These are phyloP conservation scores for Rhinoderma darwinii DNA, from an alignment of 2,113 vertebrate genomes.

Conservation along the genomic window DNA sequence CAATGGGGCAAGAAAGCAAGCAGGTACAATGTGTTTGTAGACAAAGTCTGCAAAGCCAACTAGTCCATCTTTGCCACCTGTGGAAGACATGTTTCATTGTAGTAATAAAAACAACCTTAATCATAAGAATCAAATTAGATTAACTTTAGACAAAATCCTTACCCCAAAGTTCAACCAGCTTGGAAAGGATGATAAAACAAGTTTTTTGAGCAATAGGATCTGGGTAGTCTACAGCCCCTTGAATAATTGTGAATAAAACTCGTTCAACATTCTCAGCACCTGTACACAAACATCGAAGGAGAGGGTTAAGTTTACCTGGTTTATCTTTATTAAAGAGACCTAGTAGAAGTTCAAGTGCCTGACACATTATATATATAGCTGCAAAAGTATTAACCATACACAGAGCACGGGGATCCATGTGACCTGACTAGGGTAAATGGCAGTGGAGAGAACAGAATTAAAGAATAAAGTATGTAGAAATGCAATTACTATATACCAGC, in stretches of 20 bases:
- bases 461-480: no score
- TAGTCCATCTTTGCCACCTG: constrained; percentile 95
- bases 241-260: constrained; percentile 92
- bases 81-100: constrained; percentile 21
- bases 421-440: no score
- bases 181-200: constrained; percentile 95
- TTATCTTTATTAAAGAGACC: no score
- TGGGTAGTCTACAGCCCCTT: constrained; percentile 95
- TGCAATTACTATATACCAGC: no score
- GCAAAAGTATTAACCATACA: no score
- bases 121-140: constrained; percentile 47
- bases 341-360: no score
- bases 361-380: no score
- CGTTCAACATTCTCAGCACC: constrained; percentile 92
- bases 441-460: no score
- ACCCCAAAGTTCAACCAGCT: constrained; percentile 94
- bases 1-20: constrained; percentile 94
- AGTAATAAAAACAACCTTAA: constrained; percentile 58
- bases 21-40: constrained; percentile 97
- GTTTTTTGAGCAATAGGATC: constrained; percentile 97
- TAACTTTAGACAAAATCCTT: constrained; percentile 61
- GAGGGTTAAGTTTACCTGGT: neutral
- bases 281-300: constrained; percentile 55
- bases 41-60: constrained; percentile 96
- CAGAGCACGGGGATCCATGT: neutral